Evolutionary conservation across 2,113 vertebrate species (phyloP), one percentile per base, ranked within the genome.

Genomic region (Istiophorus platypterus): DNA sequence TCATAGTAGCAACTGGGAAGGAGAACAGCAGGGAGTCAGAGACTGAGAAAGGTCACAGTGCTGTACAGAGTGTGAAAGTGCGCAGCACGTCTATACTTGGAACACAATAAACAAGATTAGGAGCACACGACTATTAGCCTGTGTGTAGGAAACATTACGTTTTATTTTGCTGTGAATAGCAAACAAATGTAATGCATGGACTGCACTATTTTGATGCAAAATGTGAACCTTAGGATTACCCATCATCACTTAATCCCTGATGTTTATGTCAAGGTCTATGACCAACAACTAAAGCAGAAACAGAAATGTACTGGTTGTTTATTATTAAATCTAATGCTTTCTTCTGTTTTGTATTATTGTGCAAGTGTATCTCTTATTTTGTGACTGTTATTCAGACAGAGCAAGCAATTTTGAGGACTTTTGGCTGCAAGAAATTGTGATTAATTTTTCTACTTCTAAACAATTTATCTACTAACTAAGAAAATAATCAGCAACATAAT

Each of bases 1-100:
- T 98, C 97, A 99, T 99, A 95, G 94, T 96, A 95, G 87, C 88
- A 71, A 87, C 97, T 98, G 91, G 12, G 56, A 91, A 89, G 80
- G 84, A 89, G 76, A 91, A 76, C 66, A 85, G 73, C 85, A 71
- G 61, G 57, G 76, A 90, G 89, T 91, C 74, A 91, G 77, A 76
- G 76, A 78, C 76, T 70, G 85, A 73, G 75, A 91, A 87, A 91
- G 85, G 90, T 91, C 90, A 90, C 27, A 8, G 73, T 20, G 71
- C 52, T 63, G 56, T 37, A 29, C 69, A 62, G 57, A 45, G 67
- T 39, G 72, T 80, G 58, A 84, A 18, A 5, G 42, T 42, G 59
- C 52, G 51, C 72, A 57, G 39, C 42, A 15, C 22, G 27, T 71
- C 57, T 80, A 66, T 63, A 78, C 80, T 81, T 85, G 56, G 73